These are phyloP conservation scores for Syngnathus scovelli DNA, from an alignment of 2,113 vertebrate genomes.

Conservation along the genomic window DNA sequence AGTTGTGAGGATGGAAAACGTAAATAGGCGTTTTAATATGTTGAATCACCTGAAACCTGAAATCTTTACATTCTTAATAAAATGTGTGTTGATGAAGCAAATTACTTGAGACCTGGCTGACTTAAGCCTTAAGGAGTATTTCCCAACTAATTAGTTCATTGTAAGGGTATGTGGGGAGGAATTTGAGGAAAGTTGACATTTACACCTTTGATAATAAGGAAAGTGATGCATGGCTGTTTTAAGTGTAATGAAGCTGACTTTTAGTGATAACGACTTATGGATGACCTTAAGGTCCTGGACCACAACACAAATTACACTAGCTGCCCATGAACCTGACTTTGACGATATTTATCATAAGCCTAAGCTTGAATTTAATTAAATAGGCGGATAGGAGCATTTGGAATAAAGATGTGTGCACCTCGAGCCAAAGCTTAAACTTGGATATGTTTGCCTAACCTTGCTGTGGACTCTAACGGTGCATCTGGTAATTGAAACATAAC, in stretches of 20 bases:
- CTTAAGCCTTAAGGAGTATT: background rate
- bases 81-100: background rate
- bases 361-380: slow-evolving; percentile 63
- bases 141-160: slow-evolving; percentile 2
- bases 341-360: slow-evolving; percentile 50
- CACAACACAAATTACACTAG: slow-evolving; percentile 37
- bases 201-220: slow-evolving; percentile 30
- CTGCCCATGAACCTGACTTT: slow-evolving; percentile 39
- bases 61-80: background rate
- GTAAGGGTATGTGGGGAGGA: background rate
- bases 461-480: slow-evolving; percentile 67
- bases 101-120: background rate
- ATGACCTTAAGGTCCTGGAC: slow-evolving; percentile 49
- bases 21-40: background rate
- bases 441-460: slow-evolving; percentile 75
- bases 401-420: slow-evolving; percentile 46
- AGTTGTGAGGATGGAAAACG: slow-evolving; percentile 6
- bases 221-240: slow-evolving; percentile 21
- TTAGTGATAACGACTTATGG: slow-evolving; percentile 35
- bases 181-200: slow-evolving; percentile 25
- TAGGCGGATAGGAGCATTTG: slow-evolving; percentile 53
- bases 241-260: slow-evolving; percentile 24
- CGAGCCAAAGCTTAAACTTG: slow-evolving; percentile 44
- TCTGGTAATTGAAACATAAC: slow-evolving; percentile 74
- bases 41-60: background rate